A percentile compares a stretch with the other conserved stretches of the same genome.
Conservation (phyloP, 1,140 invertebrate species). For the Trichogramma pretiosum region DNA sequence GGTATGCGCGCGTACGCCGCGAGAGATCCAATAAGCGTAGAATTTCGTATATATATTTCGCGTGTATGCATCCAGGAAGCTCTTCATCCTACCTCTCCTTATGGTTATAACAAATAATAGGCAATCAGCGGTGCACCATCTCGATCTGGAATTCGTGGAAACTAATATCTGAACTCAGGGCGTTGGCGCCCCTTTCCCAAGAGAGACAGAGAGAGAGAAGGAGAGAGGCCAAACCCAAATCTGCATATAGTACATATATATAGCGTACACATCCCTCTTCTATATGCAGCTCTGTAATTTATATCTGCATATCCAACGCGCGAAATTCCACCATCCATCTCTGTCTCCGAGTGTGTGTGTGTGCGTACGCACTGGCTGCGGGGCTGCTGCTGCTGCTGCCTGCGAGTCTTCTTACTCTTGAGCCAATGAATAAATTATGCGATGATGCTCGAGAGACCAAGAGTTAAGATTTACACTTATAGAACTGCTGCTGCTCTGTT, state of each 20-base stretch:
- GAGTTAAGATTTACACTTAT: conserved; percentile 16
- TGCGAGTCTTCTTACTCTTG: too few relatives aligned
- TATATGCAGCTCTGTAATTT: conserved; percentile 15
- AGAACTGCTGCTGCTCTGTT: background rate
- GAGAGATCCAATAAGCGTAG: too few relatives aligned
- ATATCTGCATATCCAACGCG: conserved; percentile 18
- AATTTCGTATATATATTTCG: too few relatives aligned
- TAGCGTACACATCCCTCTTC: conserved; percentile 11
- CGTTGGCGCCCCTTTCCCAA: conserved; percentile 19
- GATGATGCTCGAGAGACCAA: background rate
- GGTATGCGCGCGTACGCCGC: too few relatives aligned
- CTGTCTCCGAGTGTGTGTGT: conserved; percentile 15
- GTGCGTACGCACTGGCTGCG: too few relatives aligned
- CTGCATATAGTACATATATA: conserved; percentile 22
- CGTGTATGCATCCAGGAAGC: too few relatives aligned
- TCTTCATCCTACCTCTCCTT: too few relatives aligned
- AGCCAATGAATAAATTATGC: conserved; percentile 19
- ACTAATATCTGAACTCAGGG: conserved; percentile 25
- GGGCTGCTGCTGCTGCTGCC: too few relatives aligned
- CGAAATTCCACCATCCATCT: conserved; percentile 12
- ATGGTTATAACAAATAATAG: too few relatives aligned
- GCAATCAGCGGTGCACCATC: conserved; percentile 9
- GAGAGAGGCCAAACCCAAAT: too few relatives aligned
- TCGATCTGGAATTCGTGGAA: conserved; percentile 21
- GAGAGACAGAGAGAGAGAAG: too few relatives aligned